Evolutionary conservation across 2,797 vertebrate species (phyloP).

Genomic region (Manis pentadactyla): DNA sequence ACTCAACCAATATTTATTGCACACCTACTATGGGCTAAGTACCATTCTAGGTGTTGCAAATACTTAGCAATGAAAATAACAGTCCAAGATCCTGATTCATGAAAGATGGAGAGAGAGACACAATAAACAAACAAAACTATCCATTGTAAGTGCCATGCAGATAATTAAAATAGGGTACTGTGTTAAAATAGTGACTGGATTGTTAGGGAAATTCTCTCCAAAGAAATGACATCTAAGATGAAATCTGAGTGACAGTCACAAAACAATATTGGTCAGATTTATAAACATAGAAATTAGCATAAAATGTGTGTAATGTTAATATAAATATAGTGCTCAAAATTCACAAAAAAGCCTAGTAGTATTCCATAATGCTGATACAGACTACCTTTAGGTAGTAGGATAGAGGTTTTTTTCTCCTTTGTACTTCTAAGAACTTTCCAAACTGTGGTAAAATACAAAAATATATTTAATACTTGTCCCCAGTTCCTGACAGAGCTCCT

Average conservation of each 20-base stretch:
- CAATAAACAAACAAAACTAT: slow-evolving; percentile 32
- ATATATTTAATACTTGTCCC: neutral
- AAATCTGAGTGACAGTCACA: slow-evolving; percentile 35
- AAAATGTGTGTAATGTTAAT: neutral
- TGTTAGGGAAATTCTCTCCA: slow-evolving; percentile 52
- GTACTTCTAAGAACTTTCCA: slow-evolving; percentile 17
- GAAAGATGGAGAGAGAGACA: neutral
- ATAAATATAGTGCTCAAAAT: neutral
- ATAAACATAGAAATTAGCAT: slow-evolving; percentile 51
- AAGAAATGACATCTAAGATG: slow-evolving; percentile 56
- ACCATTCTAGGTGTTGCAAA: neutral
- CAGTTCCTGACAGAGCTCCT: neutral
- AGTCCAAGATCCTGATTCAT: neutral
- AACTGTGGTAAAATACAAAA: neutral
- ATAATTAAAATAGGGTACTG: slow-evolving; percentile 36
- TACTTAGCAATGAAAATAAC: slow-evolving; percentile 6
- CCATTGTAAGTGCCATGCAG: neutral
- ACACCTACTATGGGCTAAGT: neutral
- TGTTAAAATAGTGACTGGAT: slow-evolving; percentile 9
- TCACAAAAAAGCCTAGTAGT: neutral
- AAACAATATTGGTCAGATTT: slow-evolving; percentile 30
- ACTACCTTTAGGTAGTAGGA: neutral
- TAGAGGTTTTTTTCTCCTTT: neutral
- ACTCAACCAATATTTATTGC: neutral
- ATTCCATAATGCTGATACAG: neutral